Conservation (phyloP, 2,113 vertebrate species). For the Xyrauchen texanus region DNA sequence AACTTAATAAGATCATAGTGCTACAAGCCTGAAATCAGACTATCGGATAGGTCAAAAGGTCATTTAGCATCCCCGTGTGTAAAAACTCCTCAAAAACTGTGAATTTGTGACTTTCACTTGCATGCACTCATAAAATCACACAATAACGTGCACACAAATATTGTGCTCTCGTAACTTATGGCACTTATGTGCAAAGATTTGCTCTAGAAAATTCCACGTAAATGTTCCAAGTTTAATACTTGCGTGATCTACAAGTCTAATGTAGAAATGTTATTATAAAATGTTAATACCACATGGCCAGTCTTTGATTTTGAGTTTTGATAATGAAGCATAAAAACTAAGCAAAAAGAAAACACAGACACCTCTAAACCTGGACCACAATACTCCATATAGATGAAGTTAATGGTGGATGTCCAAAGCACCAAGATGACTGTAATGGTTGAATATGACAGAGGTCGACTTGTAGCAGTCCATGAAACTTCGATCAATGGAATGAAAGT, state of each 20-base stretch:
- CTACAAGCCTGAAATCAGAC: neutral
- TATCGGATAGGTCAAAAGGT: neutral
- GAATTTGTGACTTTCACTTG: neutral
- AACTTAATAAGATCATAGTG: neutral
- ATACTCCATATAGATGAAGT: neutral
- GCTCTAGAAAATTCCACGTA: neutral
- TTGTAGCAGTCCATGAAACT: neutral
- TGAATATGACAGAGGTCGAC: neutral
- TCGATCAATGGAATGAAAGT: neutral
- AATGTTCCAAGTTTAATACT: constrained; percentile 30
- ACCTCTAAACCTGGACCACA: neutral
- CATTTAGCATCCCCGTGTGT: neutral
- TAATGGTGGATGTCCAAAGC: neutral
- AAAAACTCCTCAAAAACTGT: neutral
- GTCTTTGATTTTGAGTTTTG: neutral
- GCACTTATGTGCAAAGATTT: constrained; percentile 45
- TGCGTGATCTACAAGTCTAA: constrained; percentile 20
- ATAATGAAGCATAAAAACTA: neutral
- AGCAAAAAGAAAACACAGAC: too few species aligned
- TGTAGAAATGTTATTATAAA: constrained; percentile 25
- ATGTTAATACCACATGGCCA: constrained; percentile 7
- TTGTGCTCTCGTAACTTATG: constrained; percentile 44
- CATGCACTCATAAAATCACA: constrained; percentile 44
- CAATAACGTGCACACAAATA: constrained; percentile 33
- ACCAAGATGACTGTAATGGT: neutral